These are phyloP conservation scores for Strix uralensis DNA, from an alignment of 2,113 vertebrate species.

Conservation along the genomic window DNA sequence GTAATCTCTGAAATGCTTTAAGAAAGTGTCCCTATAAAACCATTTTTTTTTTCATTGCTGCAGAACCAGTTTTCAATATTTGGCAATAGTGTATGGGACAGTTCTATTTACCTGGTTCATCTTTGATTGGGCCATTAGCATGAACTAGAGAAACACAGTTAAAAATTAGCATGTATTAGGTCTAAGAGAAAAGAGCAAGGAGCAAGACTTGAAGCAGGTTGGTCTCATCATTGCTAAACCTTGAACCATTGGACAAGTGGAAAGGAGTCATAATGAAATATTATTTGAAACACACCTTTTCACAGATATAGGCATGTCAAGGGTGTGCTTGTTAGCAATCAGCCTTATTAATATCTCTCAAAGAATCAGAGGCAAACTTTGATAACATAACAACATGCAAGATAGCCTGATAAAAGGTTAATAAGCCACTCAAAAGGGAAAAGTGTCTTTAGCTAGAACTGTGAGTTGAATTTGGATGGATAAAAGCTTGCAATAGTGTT, in stretches of 20 bases:
- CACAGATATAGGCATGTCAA: neutral
- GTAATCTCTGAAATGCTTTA: neutral
- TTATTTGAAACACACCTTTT: neutral
- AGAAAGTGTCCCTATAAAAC: neutral
- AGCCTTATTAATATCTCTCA: neutral
- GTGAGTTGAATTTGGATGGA: neutral
- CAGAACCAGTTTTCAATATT: neutral
- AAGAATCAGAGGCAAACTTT: neutral
- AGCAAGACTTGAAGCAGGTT: neutral
- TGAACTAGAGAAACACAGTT: neutral
- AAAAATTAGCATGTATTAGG: neutral
- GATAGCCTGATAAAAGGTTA: neutral
- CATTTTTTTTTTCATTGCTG: neutral
- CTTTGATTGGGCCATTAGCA: neutral
- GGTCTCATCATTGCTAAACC: neutral
- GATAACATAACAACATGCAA: neutral
- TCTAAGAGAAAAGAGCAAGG: neutral
- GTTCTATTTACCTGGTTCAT: neutral
- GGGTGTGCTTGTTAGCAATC: neutral
- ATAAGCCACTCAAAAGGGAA: neutral
- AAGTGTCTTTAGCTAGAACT: neutral
- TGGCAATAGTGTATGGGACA: rapidly evolving
- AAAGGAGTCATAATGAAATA: neutral
- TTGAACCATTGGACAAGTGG: neutral
- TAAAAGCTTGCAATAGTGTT: neutral